Evolutionary conservation across 1,140 invertebrate genomes (phyloP), one percentile per base, ranked within the genome.

Genomic region (Drosophila biarmipes): DNA sequence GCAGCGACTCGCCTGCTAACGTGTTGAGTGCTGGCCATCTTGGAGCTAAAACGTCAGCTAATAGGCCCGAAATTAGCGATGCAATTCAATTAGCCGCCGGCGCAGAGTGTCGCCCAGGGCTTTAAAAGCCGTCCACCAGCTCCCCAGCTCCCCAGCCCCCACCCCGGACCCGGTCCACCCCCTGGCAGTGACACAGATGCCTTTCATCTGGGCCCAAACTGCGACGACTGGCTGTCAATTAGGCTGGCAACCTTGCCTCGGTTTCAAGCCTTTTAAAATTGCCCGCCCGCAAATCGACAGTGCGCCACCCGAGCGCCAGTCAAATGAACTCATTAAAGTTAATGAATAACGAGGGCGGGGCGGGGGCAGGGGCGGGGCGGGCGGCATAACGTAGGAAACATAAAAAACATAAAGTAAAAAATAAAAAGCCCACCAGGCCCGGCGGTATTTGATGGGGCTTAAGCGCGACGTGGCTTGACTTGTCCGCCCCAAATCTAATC

Each of bases 291-390:
- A 78, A 84, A 82, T 79, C 80, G 63, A 53, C 57, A 54, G 55
- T 27, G 17, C 14, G 15, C 35, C 37, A 12, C 6, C 24, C 45
- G 15, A n/a, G 24, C 42, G 7, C 29, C 10, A 51, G 34, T 38
- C 56, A 73, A 87, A 78, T 81, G 78, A 87, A 74, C 82, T 82
- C 81, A 86, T 86, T 86, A 86, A 86, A 81, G 55, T 87, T 86
- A 86, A 86, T 87, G 82, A 86, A 86, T 87, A 86, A 86, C 73
- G 72, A 87, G 73, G 48, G 51, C 15, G 27, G 73, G 48, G 51
- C 15, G 27, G 35, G 34, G 7, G 5, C 11, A 55, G 2, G 37
- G 52, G 61, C 54, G 49, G 35, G 11, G 4, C 15, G n/a, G 24
- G 4, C 42, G 19, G 42, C 42, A 45, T 45, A 24, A 24, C 19